Base-by-base conservation (phyloP, 1,140 invertebrate species). In the Scaptomyza pallida region DNA sequence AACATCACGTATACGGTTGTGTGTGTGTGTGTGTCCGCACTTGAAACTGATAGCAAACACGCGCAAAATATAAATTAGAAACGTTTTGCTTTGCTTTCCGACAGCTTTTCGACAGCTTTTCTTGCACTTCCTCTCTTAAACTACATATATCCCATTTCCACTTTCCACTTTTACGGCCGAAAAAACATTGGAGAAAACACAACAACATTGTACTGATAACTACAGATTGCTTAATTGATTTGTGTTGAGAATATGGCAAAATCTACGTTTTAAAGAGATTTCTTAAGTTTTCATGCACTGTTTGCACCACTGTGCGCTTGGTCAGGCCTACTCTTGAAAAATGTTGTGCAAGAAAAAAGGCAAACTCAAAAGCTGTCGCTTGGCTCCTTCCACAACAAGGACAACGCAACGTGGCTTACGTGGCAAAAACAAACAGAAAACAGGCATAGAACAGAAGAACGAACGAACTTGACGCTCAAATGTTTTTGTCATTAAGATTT, bases 401-500 rank as follows among this genome's bases (percentile, higher is more conserved):
- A 62, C 56, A 43, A 48, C 50, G 61, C 45, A 44, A 54, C 50
- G 61, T 65, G 41, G 65, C 26, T 23, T 57, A 68, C 9, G 35
- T 62, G 26, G 26, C 26, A 30, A 30, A 30, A 30, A 30, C 26
- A 30, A 30, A 1, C 26, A 8, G 26, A 30, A 30, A 30, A 9
- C 5, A 30, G 2, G 9, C 0, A 30, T 8, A 9, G 9, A 30
- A 30, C 0, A 9, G 9, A 30, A 30, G 17, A 57, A 60, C 45
- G 37, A 72, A 72, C 73, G 69, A 72, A 70, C 52, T 64, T 64
- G 75, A 75, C 62, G 72, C 67, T 83, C 55, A 78, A 85, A 85
- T 85, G 81, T 81, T 85, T 85, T 85, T 80, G 81, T 86, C 81
- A 85, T 85, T 85, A 86, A 86, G 81, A 85, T 83, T 79, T 76